A percentile compares a stretch with the other conserved stretches of the same genome.
These are phyloP conservation scores for Rissa tridactyla DNA, from an alignment of 2,113 vertebrate species.

Conservation along the genomic window DNA sequence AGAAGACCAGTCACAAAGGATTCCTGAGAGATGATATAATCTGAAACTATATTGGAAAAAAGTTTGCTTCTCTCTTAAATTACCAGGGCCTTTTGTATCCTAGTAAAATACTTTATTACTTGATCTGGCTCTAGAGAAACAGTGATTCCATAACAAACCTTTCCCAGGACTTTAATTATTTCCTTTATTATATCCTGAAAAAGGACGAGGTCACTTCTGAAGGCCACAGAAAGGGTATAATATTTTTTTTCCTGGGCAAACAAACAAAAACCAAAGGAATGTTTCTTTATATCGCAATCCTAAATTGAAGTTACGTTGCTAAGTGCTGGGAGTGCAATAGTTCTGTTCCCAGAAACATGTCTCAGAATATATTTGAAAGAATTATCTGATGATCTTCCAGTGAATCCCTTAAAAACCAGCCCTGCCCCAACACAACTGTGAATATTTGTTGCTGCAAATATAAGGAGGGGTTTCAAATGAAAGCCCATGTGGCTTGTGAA, in stretches of 20 bases:
- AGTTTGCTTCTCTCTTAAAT: constrained; percentile 65
- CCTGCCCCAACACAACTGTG: background rate
- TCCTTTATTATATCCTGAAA: constrained; percentile 60
- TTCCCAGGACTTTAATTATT: constrained; percentile 64
- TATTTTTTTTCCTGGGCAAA: background rate
- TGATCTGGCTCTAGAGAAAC: constrained; percentile 66
- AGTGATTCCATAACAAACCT: constrained; percentile 62
- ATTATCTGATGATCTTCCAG: background rate
- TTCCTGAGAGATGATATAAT: constrained; percentile 70
- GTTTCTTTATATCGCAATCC: background rate
- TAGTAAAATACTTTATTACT: constrained; percentile 69
- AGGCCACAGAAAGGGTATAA: background rate
- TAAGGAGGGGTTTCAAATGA: background rate
- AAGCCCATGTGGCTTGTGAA: background rate
- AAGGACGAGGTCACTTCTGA: constrained; percentile 51
- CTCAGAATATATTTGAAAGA: constrained; percentile 15
- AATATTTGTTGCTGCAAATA: background rate
- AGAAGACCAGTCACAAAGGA: constrained; percentile 63
- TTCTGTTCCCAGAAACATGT: background rate
- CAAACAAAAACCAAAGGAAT: constrained; percentile 20
- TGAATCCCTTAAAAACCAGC: background rate
- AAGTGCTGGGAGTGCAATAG: background rate
- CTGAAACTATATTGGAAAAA: constrained; percentile 61
- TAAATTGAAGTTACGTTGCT: constrained; percentile 7
- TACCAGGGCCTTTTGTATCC: constrained; percentile 59